These are phyloP conservation scores for Drosophila yooni DNA, from an alignment of 2,888 invertebrate species.

Conservation along the genomic window DNA sequence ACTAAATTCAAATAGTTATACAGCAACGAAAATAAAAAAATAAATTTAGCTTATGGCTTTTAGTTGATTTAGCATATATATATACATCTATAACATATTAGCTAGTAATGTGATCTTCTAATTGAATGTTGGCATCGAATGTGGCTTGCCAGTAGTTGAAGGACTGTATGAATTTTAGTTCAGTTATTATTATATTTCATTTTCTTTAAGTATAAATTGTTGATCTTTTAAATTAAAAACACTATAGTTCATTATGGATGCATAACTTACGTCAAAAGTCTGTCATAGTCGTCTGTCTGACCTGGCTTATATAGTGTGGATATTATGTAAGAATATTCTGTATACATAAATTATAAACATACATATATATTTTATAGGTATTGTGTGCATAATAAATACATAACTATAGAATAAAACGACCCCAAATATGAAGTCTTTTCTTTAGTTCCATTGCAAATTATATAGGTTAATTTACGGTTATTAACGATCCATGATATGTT, in stretches of 20 bases:
- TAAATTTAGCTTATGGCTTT: constrained; percentile 24
- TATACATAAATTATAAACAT: constrained; percentile 29
- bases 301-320: constrained; percentile 40
- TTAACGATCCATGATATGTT: background rate
- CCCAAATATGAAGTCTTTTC: constrained; percentile 31
- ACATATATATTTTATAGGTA: constrained; percentile 51
- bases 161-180: constrained; percentile 52
- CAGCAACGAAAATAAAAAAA: constrained; percentile 23
- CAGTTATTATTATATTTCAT: constrained; percentile 6
- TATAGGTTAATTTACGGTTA: background rate
- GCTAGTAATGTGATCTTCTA: constrained; percentile 55
- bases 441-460: background rate
- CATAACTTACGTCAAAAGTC: constrained; percentile 22
- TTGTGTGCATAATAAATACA: constrained; percentile 66
- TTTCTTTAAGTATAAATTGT: constrained; percentile 45
- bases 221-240: constrained; percentile 43
- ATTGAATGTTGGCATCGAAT: constrained; percentile 45
- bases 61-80: constrained; percentile 32
- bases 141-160: constrained; percentile 24
- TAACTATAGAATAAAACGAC: constrained; percentile 67
- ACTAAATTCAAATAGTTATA: constrained; percentile 46
- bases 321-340: constrained; percentile 47
- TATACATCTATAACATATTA: constrained; percentile 20
- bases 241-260: constrained; percentile 14
- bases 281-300: constrained; percentile 24